Base-by-base conservation (phyloP, 2,888 invertebrate species). In the Baronia brevicornis region DNA sequence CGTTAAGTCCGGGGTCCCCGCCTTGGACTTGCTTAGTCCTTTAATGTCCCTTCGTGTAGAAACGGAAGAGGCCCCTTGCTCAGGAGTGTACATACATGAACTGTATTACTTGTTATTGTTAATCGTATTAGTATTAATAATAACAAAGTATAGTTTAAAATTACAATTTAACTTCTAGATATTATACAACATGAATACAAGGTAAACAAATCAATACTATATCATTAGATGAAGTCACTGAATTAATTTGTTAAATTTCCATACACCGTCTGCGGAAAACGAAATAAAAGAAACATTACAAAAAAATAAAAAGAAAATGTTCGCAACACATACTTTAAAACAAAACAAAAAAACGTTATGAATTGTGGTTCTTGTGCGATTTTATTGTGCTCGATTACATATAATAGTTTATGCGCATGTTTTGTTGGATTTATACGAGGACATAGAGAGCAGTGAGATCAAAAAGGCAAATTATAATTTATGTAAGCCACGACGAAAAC, bases 371-470 rank as follows among this genome's bases (percentile, higher is more conserved):
- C 17, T 17, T 21, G 7, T 36, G 13, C 25, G 10, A 29, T 24
- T 27, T 17, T 33, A 15, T 9, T 30, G 17, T 23, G 15, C 21
- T 18, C 18, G 27, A 31, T 36, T 28, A 31, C 31, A 27, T 27
- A 36, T 30, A 9, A 36, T 36, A 23, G 22, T 36, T 27, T 23
- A 31, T 36, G 31, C 13, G 31, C 27, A 36, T 31, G 31, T 31
- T 31, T 36, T 31, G 19, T 19, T 17, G 3, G 23, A 21, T 30
- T 11, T 24, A 35, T n/a, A 21, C 24, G 30, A 19, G 36, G 36
- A 36, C 23, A 36, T 13, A 12, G 18, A 7, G 13, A 8, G 11
- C 10, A 20, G n/a, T 1, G 8, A 23, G 7, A 6, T 9, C n/a
- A 20, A 24, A 28, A 13, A 9, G 14, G 12, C 18, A 15, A 24